Evolutionary conservation across 2,113 vertebrate genomes (phyloP).

Genomic region (Pao palembangensis): DNA sequence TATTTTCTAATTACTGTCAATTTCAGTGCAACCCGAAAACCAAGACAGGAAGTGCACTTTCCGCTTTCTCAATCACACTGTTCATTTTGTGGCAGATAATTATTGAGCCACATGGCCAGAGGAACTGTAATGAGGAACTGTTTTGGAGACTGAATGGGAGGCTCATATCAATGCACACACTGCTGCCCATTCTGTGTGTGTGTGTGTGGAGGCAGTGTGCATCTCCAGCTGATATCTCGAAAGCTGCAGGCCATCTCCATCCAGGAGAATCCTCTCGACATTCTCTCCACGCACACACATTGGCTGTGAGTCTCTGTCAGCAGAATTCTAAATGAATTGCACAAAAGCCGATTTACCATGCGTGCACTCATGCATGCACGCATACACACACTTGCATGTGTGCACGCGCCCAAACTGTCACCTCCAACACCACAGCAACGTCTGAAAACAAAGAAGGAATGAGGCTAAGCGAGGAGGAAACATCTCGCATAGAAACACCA

Average conservation of each 20-base stretch:
- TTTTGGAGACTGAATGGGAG: conserved; percentile 40
- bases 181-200: conserved; percentile 25
- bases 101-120: conserved; percentile 22
- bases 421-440: conserved; percentile 24
- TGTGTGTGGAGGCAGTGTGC: conserved; percentile 1
- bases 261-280: conserved; percentile 50
- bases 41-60: not conserved
- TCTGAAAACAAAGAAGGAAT: conserved; percentile 38
- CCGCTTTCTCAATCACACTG: conserved; percentile 23
- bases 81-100: conserved; percentile 23
- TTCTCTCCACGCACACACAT: conserved; percentile 47
- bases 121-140: conserved; percentile 42
- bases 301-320: conserved; percentile 61
- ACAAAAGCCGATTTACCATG: conserved; percentile 58
- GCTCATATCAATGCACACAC: conserved; percentile 26
- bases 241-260: conserved; percentile 59
- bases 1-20: not conserved
- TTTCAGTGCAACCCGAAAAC: conserved; percentile 13
- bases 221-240: conserved; percentile 51
- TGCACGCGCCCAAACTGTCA: conserved; percentile 1
- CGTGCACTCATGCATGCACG: conserved; percentile 22
- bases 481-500: conserved; percentile 29
- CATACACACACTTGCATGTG: conserved; percentile 12
- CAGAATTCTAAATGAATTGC: conserved; percentile 66
- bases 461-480: conserved; percentile 26